Evolutionary conservation across 1,140 invertebrate genomes (phyloP).

Genomic region (Aleiodes sp.): DNA sequence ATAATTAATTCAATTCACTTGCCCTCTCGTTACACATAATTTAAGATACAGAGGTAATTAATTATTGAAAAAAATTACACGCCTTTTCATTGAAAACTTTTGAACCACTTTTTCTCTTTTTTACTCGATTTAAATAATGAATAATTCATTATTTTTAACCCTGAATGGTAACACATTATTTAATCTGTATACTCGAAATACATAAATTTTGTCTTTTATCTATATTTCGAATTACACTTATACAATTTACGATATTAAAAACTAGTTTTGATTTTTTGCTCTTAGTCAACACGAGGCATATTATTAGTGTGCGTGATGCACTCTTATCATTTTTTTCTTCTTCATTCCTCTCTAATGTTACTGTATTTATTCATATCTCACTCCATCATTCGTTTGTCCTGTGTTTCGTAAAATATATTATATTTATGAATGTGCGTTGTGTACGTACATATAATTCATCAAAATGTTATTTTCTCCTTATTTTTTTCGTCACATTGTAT

Average conservation of each 20-base stretch:
- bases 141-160: slow-evolving; percentile 17
- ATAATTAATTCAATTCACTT: neutral
- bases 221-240: slow-evolving; percentile 26
- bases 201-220: slow-evolving; percentile 35
- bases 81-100: too few species aligned
- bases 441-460: neutral
- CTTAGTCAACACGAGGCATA: slow-evolving; percentile 23
- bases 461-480: neutral
- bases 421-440: neutral
- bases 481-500: neutral
- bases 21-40: neutral
- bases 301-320: slow-evolving; percentile 3
- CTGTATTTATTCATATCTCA: neutral
- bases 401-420: neutral
- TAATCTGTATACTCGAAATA: slow-evolving; percentile 26
- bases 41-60: neutral
- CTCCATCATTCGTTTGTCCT: neutral
- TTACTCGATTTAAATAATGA: neutral
- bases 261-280: slow-evolving; percentile 50
- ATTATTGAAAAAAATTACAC: neutral
- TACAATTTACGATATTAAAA: slow-evolving; percentile 36
- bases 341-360: neutral
- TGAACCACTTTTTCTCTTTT: neutral
- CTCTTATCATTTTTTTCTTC: neutral
- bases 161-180: slow-evolving; percentile 26